phyloP scores from a whole-genome alignment of 37 sponge, comb jelly and placozoan genomes.

The Haliclona indistincta region DNA sequence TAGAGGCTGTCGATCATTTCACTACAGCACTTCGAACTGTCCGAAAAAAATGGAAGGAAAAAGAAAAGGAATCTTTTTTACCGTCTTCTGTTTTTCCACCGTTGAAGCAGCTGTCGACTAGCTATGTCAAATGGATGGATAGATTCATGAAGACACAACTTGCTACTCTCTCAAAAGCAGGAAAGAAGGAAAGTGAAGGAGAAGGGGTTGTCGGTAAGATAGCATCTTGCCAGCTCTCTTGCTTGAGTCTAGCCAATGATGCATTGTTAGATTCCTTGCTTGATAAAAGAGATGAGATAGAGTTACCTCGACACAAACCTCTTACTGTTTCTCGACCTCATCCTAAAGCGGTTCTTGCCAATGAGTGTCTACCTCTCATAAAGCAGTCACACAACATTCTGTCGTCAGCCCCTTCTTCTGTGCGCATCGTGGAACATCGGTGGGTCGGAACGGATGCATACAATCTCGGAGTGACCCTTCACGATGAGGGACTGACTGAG shows the following conservation, averaged over 20 bases:
- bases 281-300: constrained; percentile 19
- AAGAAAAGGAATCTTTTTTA: neutral
- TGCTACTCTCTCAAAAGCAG: neutral
- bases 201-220: no score
- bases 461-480: constrained; percentile 9
- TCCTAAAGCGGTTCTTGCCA: neutral
- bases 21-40: no score
- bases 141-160: neutral
- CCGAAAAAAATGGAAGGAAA: neutral
- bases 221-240: neutral
- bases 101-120: neutral
- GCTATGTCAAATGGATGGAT: constrained; percentile 2
- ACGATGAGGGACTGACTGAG: neutral
- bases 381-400: constrained; percentile 7
- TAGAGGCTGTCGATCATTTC: no score
- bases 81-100: neutral
- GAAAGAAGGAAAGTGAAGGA: no score
- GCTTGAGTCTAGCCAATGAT: neutral
- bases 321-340: neutral
- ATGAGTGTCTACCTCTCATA: constrained; percentile 18
- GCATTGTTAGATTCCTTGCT: neutral
- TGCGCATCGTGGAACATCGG: constrained; percentile 16
- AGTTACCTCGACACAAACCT: neutral
- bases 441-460: constrained; percentile 40
- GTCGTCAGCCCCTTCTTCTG: neutral